phyloP scores from a whole-genome alignment of 2,797 vertebrate genomes.

The Novumbra hubbsi region DNA sequence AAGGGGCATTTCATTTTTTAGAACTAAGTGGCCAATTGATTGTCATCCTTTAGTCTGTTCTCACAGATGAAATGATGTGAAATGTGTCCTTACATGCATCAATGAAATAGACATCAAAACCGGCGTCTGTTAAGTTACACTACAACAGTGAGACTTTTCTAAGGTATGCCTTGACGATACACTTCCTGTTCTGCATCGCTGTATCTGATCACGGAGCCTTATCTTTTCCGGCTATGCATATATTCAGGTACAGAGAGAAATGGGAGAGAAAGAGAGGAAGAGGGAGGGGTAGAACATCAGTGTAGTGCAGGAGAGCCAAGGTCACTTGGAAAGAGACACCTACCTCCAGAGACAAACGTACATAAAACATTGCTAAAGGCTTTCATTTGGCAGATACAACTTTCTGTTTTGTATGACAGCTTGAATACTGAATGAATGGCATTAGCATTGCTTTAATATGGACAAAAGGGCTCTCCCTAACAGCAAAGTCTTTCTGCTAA shows the following conservation, averaged over 20 bases:
- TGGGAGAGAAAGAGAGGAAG: neutral
- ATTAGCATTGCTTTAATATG: neutral
- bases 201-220: conserved; percentile 20
- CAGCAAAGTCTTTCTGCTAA: neutral
- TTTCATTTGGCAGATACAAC: neutral
- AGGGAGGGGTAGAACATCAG: neutral
- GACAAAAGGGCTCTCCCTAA: neutral
- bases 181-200: conserved; percentile 19
- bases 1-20: neutral
- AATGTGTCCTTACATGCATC: neutral
- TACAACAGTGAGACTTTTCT: neutral
- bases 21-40: neutral
- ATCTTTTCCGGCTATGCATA: conserved; percentile 18
- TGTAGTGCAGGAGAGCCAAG: conserved; percentile 12
- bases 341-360: conserved; percentile 7
- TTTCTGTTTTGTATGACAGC: neutral
- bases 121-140: neutral
- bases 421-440: neutral
- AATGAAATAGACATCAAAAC: neutral
- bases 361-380: conserved; percentile 15
- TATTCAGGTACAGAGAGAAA: conserved; percentile 2
- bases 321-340: conserved; percentile 16
- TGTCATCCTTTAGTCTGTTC: neutral
- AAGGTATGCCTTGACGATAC: neutral
- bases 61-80: neutral